A percentile compares a stretch with the other conserved stretches of the same genome.
These are phyloP conservation scores for Pollenia angustigena DNA, from an alignment of 2,888 invertebrate species.

Conservation along the genomic window DNA sequence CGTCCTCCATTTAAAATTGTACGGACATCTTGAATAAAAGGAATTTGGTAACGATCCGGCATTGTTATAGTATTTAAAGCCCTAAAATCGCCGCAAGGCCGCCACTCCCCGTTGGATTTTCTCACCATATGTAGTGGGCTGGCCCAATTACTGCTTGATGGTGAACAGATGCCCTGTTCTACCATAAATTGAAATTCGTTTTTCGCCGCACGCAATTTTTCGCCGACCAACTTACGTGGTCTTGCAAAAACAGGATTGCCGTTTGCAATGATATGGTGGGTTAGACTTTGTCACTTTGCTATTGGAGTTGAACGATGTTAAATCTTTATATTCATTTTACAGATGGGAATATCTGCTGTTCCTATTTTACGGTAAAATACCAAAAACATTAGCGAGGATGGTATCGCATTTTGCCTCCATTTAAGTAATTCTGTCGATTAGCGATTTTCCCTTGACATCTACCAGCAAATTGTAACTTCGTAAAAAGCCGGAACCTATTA, in stretches of 20 bases:
- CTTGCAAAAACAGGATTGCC: neutral
- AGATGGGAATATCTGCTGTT: neutral
- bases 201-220: neutral
- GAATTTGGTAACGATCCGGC: too few relatives aligned
- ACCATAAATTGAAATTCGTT: conserved; percentile 11
- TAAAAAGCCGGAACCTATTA: conserved; percentile 33
- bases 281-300: neutral
- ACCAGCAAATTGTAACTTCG: too few relatives aligned
- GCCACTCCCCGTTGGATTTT: conserved; percentile 42
- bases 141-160: too few relatives aligned
- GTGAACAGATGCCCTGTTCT: conserved; percentile 11
- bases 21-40: too few relatives aligned
- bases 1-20: too few relatives aligned
- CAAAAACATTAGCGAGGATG: too few relatives aligned
- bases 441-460: too few relatives aligned
- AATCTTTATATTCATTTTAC: neutral
- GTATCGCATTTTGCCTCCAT: too few relatives aligned
- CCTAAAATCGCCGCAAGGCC: conserved; percentile 10
- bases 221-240: neutral
- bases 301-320: neutral
- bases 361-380: neutral
- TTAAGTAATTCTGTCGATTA: too few relatives aligned
- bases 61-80: too few relatives aligned
- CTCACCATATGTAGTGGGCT: conserved; percentile 26
- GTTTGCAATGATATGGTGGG: neutral